Conservation (phyloP, 2,888 invertebrate species). For the Chalcosyrphus nemorum region DNA sequence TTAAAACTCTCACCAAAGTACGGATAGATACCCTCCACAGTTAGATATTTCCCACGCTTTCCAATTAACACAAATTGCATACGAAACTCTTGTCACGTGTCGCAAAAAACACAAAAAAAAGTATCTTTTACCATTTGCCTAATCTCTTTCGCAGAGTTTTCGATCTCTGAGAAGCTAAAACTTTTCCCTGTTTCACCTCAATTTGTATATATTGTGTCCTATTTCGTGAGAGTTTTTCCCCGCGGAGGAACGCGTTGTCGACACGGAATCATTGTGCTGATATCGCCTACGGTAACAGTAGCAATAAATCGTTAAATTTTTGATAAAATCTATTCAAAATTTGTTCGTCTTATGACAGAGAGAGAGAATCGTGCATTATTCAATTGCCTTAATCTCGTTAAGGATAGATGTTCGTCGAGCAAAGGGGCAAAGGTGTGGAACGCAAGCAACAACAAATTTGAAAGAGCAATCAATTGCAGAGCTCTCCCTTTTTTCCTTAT, state of each 20-base stretch:
- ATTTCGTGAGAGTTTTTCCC: not conserved
- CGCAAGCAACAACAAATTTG: not conserved
- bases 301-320: constrained; percentile 52
- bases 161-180: constrained; percentile 16
- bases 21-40: too few species aligned
- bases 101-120: too few species aligned
- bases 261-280: constrained; percentile 17
- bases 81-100: constrained; percentile 11
- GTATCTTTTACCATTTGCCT: constrained; percentile 2
- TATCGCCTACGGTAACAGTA: constrained; percentile 24
- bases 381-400: constrained; percentile 33
- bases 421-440: not conserved
- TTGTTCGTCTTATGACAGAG: constrained; percentile 20
- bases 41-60: not conserved
- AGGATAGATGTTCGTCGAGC: not conserved
- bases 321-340: constrained; percentile 49
- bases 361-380: constrained; percentile 56
- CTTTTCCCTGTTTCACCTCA: not conserved
- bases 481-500: constrained; percentile 14
- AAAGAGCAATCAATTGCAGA: constrained; percentile 30
- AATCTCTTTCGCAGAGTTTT: constrained; percentile 6
- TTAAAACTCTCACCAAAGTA: not conserved
- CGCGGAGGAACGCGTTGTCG: constrained; percentile 30
- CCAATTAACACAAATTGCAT: not conserved
- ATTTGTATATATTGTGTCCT: not conserved